phyloP scores from a whole-genome alignment of 2,797 vertebrate genomes.

The Artibeus jamaicensis region DNA sequence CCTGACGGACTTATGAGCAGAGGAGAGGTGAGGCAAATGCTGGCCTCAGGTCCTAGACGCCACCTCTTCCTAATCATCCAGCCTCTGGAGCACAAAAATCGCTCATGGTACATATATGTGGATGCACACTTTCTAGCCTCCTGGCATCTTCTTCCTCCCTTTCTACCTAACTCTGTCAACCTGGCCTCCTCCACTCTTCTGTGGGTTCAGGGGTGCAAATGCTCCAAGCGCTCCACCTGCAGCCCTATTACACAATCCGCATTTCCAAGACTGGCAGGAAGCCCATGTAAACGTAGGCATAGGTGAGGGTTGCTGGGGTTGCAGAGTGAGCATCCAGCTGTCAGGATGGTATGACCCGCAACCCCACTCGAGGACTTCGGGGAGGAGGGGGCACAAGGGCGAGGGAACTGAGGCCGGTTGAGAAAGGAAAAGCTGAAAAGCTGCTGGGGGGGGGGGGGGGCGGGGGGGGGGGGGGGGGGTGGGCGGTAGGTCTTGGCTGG shows the following conservation, averaged over 20 bases:
- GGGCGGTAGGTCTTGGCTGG: not conserved
- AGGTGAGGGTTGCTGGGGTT: not conserved
- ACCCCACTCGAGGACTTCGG: not conserved
- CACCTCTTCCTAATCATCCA: not conserved
- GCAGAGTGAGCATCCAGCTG: not conserved
- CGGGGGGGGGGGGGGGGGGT: too few relatives aligned
- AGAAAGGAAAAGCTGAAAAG: not conserved
- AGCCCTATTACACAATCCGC: conserved; percentile 40
- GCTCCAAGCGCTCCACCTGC: not conserved
- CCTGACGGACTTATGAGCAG: not conserved
- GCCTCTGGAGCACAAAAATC: not conserved
- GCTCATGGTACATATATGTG: not conserved
- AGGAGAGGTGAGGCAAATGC: not conserved
- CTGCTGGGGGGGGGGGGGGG: too few relatives aligned
- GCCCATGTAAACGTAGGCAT: not conserved
- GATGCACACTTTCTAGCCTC: not conserved
- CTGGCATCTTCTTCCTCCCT: not conserved
- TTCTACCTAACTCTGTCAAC: not conserved
- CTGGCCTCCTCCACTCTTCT: not conserved
- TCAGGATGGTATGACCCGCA: not conserved
- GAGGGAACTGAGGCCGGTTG: not conserved
- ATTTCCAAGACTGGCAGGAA: not conserved
- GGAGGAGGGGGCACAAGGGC: not conserved
- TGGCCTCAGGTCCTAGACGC: not conserved
- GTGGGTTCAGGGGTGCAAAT: not conserved